Conservation (phyloP, 2,797 vertebrate species). For the Telmatherina bonti region DNA sequence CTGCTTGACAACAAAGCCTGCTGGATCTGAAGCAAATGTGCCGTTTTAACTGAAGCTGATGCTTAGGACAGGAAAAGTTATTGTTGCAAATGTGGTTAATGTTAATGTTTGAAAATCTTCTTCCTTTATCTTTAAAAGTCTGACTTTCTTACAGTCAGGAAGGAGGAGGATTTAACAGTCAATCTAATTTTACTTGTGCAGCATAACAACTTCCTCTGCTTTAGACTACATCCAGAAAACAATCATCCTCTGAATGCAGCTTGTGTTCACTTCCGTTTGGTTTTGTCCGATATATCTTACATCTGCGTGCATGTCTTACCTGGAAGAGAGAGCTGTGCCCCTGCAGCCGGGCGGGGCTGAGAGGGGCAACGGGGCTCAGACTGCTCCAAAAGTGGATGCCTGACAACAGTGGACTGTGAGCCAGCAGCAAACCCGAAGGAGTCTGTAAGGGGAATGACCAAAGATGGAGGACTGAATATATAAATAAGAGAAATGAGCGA, state of each 20-base stretch:
- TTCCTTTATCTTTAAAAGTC: neutral
- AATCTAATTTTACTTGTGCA: slow-evolving; percentile 20
- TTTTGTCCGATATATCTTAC: neutral
- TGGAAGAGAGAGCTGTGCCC: slow-evolving; percentile 93
- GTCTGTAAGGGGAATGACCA: slow-evolving; percentile 79
- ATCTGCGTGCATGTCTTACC: slow-evolving; percentile 75
- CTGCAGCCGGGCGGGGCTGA: slow-evolving; percentile 95
- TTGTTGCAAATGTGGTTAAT: neutral
- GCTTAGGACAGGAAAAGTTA: neutral
- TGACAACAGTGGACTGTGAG: slow-evolving; percentile 92
- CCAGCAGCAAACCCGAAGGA: slow-evolving; percentile 91
- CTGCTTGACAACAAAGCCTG: neutral
- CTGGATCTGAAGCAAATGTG: neutral
- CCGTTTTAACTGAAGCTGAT: neutral
- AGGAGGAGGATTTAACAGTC: slow-evolving; percentile 25
- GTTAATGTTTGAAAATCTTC: neutral
- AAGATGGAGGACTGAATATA: neutral
- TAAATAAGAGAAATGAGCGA: slow-evolving; percentile 48
- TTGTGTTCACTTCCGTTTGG: slow-evolving; percentile 10
- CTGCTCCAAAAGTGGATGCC: slow-evolving; percentile 98
- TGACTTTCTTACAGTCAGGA: slow-evolving; percentile 7
- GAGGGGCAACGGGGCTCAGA: slow-evolving; percentile 92
- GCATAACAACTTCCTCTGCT: slow-evolving; percentile 46
- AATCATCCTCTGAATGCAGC: slow-evolving; percentile 12
- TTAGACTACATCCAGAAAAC: slow-evolving; percentile 34